Evolutionary conservation across 2,888 invertebrate genomes (phyloP), one percentile per base, ranked within the genome.

Genomic region (Chaitophorus viminalis): DNA sequence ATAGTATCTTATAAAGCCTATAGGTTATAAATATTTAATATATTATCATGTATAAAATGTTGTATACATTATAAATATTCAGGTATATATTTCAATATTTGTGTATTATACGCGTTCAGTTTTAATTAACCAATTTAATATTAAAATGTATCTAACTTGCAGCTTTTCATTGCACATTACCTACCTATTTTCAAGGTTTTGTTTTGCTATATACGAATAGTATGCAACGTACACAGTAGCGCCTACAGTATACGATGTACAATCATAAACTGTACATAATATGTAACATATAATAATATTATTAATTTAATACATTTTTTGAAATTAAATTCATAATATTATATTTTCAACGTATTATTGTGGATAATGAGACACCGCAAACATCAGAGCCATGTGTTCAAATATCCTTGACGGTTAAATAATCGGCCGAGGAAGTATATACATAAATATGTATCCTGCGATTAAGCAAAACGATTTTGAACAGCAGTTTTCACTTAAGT

Each of bases 271-370:
- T 5, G 46, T 9, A 46, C 9, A 46, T 11, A 11, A 46, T 46
- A 25, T 60, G 33, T 52, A 31, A 4, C 25, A 21, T 29, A 78
- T n/a, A n/a, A 54, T 29, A 54, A 60, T 68, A 68, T 60, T 60
- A 5, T 60, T 78, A 36, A 78, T 36, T 18, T 60, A 36, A 79
- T 79, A 79, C 2, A 36, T 65, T 60, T 79, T 65, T n/a, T 36
- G 36, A 79, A 60, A 60, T 79, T 79, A n/a, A 79, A 79, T 79
- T 79, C 79, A 79, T 65, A 60, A 60, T 65, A 65, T 79, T 79
- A n/a, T n/a, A n/a, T 79, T 25, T 79, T 33, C n/a, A n/a, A 33
- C 60, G 33, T 60, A 33, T 78, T 60, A 60, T 60, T 29, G 68
- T 11, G n/a, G 33, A 17, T 78, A 78, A 54, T 33, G 78, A 78